These are phyloP conservation scores for Diadegma fenestrale DNA, from an alignment of 2,888 invertebrate species.

Conservation along the genomic window DNA sequence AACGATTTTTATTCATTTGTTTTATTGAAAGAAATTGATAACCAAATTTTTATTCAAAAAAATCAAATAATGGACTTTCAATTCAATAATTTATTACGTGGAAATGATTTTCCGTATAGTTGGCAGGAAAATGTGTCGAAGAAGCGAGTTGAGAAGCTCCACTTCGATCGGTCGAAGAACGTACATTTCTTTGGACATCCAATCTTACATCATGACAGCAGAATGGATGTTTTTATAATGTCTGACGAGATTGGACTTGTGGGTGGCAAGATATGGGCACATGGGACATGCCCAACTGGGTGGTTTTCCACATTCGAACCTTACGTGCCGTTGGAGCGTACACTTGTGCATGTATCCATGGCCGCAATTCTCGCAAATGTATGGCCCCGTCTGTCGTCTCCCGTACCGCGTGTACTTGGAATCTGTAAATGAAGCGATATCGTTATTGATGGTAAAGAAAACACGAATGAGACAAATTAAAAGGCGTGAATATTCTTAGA, in stretches of 20 bases:
- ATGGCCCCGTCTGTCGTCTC: slow-evolving; percentile 38
- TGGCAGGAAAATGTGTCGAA: not conserved
- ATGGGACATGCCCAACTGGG: slow-evolving; percentile 74
- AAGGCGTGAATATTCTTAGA: not conserved
- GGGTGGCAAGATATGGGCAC: slow-evolving; percentile 69
- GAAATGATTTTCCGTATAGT: not conserved
- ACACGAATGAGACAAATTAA: not conserved
- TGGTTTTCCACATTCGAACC: slow-evolving; percentile 75
- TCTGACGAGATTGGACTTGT: slow-evolving; percentile 69
- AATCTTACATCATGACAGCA: slow-evolving; percentile 22
- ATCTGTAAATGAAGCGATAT: slow-evolving; percentile 54
- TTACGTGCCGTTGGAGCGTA: slow-evolving; percentile 76
- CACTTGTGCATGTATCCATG: slow-evolving; percentile 74
- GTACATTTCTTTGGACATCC: slow-evolving; percentile 8
- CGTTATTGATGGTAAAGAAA: slow-evolving; percentile 35
- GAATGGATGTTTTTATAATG: slow-evolving; percentile 67
- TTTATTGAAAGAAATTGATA: not conserved
- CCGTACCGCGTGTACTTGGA: slow-evolving; percentile 5
- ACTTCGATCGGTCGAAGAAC: not conserved
- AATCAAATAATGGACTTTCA: not conserved
- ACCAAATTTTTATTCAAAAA: not conserved
- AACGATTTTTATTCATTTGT: not conserved
- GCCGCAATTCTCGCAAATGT: slow-evolving; percentile 75
- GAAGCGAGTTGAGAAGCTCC: not conserved
- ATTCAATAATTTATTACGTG: not conserved